Percentiles rank a stretch among this genome's conserved stretches.
phyloP scores from a whole-genome alignment of 2,797 vertebrate genomes.

The Anabacerthia variegaticeps region DNA sequence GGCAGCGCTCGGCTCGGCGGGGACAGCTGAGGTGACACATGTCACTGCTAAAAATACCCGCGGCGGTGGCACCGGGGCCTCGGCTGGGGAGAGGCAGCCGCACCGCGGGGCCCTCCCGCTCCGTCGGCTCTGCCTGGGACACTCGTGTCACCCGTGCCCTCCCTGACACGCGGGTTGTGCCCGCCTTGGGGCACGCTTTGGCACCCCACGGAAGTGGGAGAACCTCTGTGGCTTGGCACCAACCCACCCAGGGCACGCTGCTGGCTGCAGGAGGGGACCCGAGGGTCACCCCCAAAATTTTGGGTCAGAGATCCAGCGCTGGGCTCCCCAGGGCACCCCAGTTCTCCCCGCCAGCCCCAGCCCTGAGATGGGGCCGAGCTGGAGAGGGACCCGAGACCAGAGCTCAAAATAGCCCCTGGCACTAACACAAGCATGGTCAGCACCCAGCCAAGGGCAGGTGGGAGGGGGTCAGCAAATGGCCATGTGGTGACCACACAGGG shows the following conservation, averaged over 20 bases:
- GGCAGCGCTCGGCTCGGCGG: constrained; percentile 11
- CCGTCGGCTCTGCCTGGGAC: background rate
- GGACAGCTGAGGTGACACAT: constrained; percentile 83
- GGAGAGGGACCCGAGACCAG: background rate
- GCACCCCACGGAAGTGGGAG: accelerated
- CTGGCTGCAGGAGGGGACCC: background rate
- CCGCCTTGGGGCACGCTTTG: accelerated
- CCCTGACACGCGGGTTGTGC: accelerated
- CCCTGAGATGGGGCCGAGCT: background rate
- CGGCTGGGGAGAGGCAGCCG: background rate
- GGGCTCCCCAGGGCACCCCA: background rate
- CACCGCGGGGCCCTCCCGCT: background rate
- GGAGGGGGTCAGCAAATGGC: background rate
- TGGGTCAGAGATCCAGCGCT: accelerated
- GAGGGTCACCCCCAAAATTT: background rate
- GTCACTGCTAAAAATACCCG: constrained; percentile 90
- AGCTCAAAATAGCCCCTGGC: background rate
- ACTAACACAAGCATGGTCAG: background rate
- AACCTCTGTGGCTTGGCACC: accelerated
- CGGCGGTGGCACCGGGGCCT: constrained; percentile 24
- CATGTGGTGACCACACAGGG: background rate
- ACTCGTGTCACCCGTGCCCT: background rate
- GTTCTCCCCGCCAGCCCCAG: background rate
- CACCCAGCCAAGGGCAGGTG: background rate
- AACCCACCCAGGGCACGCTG: background rate